phyloP scores from a whole-genome alignment of 1,140 invertebrate species.

The Drosophila kepulauana region DNA sequence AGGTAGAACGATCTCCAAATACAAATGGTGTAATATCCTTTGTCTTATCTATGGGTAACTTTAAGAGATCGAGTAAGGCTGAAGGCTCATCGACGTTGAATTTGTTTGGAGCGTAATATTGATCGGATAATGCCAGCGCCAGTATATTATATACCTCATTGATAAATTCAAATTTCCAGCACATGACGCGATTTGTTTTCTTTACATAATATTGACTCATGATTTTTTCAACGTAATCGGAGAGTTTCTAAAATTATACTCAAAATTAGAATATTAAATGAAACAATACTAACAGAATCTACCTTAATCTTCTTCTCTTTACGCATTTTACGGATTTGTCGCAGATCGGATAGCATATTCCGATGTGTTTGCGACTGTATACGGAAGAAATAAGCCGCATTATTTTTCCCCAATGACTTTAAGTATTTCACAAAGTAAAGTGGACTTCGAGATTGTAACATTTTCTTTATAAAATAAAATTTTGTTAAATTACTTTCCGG shows the following conservation, averaged over 20 bases:
- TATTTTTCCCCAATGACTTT: slow-evolving; percentile 59
- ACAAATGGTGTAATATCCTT: slow-evolving; percentile 57
- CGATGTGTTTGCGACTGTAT: slow-evolving; percentile 77
- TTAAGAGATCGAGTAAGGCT: slow-evolving; percentile 25
- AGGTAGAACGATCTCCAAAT: slow-evolving; percentile 74
- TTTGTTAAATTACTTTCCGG: neutral
- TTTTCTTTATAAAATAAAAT: slow-evolving; percentile 57
- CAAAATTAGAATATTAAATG: neutral
- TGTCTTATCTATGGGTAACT: slow-evolving; percentile 56
- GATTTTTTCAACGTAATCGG: slow-evolving; percentile 64
- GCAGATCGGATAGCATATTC: slow-evolving; percentile 64
- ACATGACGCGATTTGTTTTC: slow-evolving; percentile 78
- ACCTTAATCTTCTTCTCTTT: slow-evolving; percentile 39
- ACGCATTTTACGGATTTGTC: slow-evolving; percentile 52
- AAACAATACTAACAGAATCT: too few species aligned
- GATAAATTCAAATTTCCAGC: slow-evolving; percentile 79
- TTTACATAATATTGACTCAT: slow-evolving; percentile 76
- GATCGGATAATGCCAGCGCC: slow-evolving; percentile 63
- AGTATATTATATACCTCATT: slow-evolving; percentile 80
- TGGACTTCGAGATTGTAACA: slow-evolving; percentile 73
- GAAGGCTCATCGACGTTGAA: neutral
- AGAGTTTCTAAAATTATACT: slow-evolving; percentile 9
- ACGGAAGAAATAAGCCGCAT: slow-evolving; percentile 57
- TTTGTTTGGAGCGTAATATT: slow-evolving; percentile 44
- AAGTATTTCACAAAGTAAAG: slow-evolving; percentile 60